Percentiles rank a stretch among this genome's conserved stretches.
These are phyloP conservation scores for Rousettus madagascariensis DNA, from an alignment of 2,797 vertebrate species.

Conservation along the genomic window DNA sequence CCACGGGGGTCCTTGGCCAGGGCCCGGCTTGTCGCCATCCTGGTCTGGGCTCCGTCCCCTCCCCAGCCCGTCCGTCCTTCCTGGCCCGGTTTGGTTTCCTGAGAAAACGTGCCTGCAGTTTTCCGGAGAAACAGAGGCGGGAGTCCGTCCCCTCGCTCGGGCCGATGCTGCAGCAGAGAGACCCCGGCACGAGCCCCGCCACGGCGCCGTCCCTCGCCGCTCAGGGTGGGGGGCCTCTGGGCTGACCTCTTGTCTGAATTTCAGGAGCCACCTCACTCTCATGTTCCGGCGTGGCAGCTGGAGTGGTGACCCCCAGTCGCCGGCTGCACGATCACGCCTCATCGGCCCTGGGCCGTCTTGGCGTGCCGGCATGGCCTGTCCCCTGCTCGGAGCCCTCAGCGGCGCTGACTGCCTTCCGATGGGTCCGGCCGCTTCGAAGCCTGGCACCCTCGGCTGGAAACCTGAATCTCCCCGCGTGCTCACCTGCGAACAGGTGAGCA, in stretches of 20 bases:
- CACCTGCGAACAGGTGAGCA: fast-evolving
- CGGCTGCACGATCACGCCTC: fast-evolving
- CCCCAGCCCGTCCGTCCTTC: not conserved
- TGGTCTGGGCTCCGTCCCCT: fast-evolving
- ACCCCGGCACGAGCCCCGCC: fast-evolving
- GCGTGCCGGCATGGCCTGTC: fast-evolving
- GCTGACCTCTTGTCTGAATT: fast-evolving
- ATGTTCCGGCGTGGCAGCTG: fast-evolving
- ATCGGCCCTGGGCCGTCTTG: fast-evolving
- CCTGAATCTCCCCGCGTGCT: fast-evolving
- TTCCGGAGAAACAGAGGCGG: not conserved
- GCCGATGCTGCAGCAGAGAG: fast-evolving
- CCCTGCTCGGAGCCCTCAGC: not conserved
- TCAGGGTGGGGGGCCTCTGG: not conserved
- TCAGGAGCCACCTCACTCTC: fast-evolving
- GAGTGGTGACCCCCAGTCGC: not conserved
- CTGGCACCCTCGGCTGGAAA: fast-evolving
- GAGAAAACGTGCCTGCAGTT: not conserved
- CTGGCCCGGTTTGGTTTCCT: not conserved
- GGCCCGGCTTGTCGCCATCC: fast-evolving
- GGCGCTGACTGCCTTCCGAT: not conserved
- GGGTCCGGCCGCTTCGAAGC: not conserved
- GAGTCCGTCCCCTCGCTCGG: fast-evolving
- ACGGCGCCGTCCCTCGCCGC: too few relatives aligned
- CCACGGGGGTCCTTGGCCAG: not conserved